Percentiles rank a stretch among this genome's conserved stretches.
phyloP scores from a whole-genome alignment of 2,888 invertebrate genomes.

The Ochropleura leucogaster region DNA sequence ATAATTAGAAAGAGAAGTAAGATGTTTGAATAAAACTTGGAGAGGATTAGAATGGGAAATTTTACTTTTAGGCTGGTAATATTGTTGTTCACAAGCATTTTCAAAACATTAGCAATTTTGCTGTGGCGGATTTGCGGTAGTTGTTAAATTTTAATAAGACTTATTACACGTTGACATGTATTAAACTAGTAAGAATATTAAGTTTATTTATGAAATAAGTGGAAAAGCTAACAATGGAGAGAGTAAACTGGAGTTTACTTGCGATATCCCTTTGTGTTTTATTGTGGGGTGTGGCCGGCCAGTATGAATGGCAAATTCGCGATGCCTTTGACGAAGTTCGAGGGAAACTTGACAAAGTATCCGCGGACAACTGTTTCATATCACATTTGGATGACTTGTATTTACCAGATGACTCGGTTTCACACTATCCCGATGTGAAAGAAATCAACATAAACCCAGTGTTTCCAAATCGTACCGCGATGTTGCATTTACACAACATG shows the following conservation, averaged over 20 bases:
- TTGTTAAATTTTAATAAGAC: conserved; percentile 8
- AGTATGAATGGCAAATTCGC: conserved; percentile 97
- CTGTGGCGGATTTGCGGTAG: conserved; percentile 3
- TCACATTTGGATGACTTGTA: conserved; percentile 96
- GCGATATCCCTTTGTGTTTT: conserved; percentile 83
- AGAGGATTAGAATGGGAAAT: neutral
- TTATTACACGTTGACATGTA: conserved; percentile 42
- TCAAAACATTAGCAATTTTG: conserved; percentile 40
- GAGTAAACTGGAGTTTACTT: conserved; percentile 77
- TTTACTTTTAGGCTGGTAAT: conserved; percentile 23
- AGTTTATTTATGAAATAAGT: conserved; percentile 49
- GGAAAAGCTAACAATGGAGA: conserved; percentile 79
- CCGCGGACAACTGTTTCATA: conserved; percentile 96
- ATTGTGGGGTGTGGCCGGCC: conserved; percentile 93
- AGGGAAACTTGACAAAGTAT: conserved; percentile 95
- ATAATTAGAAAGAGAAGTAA: neutral
- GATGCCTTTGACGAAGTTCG: conserved; percentile 98
- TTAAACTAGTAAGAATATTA: conserved; percentile 44
- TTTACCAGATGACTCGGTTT: conserved; percentile 95
- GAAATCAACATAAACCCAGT: conserved; percentile 98
- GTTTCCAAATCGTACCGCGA: conserved; percentile 97
- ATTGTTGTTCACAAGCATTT: conserved; percentile 19
- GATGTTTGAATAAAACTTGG: too few relatives aligned
- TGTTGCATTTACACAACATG: conserved; percentile 98
- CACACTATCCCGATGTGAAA: conserved; percentile 98